These are phyloP conservation scores for Caiman crocodilus DNA, from an alignment of 2,797 vertebrate genomes.

Conservation along the genomic window DNA sequence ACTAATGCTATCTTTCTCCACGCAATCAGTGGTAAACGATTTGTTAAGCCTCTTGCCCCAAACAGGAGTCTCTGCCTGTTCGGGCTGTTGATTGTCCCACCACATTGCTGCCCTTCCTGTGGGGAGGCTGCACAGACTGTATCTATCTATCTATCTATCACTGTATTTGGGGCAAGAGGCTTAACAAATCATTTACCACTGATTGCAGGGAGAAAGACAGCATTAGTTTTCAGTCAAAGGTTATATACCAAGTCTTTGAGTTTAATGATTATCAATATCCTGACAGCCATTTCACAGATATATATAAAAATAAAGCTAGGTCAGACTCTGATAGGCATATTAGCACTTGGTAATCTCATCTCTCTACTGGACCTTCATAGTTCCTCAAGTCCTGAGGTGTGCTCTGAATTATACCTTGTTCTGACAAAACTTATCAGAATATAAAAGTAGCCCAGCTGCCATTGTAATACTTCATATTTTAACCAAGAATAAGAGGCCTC, in stretches of 20 bases:
- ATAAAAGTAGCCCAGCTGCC: slow-evolving; percentile 29
- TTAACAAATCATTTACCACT: not conserved
- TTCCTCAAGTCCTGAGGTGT: not conserved
- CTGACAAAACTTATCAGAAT: slow-evolving; percentile 62
- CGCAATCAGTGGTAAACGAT: too few species aligned
- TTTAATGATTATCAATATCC: slow-evolving; percentile 2
- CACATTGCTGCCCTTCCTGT: too few species aligned
- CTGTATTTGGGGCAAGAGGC: not conserved
- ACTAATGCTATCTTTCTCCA: too few species aligned
- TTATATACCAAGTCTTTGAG: slow-evolving; percentile 3
- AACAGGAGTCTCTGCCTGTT: too few species aligned
- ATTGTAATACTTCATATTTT: slow-evolving; percentile 27
- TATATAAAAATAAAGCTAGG: slow-evolving; percentile 31
- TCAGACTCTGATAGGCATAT: slow-evolving; percentile 13
- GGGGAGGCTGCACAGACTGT: too few species aligned
- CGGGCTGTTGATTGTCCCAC: too few species aligned
- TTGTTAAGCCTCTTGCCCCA: too few species aligned
- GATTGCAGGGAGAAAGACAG: not conserved
- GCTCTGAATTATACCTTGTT: slow-evolving; percentile 49
- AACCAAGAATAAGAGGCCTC: slow-evolving; percentile 37
- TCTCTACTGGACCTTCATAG: slow-evolving; percentile 37
- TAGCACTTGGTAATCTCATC: slow-evolving; percentile 21
- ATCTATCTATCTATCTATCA: too few species aligned
- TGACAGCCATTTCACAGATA: slow-evolving; percentile 21
- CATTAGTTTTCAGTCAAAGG: slow-evolving; percentile 11